Evolutionary conservation across 2,797 vertebrate genomes (phyloP), one percentile per base, ranked within the genome.

Genomic region (Myotis pilosus): DNA sequence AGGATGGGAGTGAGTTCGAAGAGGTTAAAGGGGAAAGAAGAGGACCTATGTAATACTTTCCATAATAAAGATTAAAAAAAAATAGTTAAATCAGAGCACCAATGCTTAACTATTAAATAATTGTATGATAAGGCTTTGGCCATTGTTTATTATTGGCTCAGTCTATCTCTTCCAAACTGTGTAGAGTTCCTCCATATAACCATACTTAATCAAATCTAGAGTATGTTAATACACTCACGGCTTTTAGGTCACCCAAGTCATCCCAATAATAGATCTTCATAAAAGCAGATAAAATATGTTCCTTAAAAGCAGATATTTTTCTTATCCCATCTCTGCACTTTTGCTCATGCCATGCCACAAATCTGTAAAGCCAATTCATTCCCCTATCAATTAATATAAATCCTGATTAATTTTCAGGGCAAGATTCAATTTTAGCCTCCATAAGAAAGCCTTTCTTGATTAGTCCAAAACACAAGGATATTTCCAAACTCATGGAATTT

Each of bases 341-440:
- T 94, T 90, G 49, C 17, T 88, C 30, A 72, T 94, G 33, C 38
- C 91, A 23, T 91, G 53, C 60, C 47, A 38, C 25, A 94, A 94
- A 92, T 80, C 85, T 92, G 60, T 25, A 92, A 92, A 81, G 19
- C 17, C 66, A 87, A 92, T 90, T 88, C 6, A 91, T 81, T 94
- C 20, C 72, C 38, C 23, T 92, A 47, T 81, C 60, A 88, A 11
- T 91, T 33, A 60, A 36, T 49, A 30, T 60, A 91, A 95, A 85
- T 81, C 20, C 17, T 88, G 60, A 60, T 33, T n/a, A 85, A 85
- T 92, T 47, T 92, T 95, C n/a, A 89, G 44, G 47, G 12, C n/a
- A 90, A 51, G 64, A 94, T 80, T 89, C 15, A 94, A 25, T 85
- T 94, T 95, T 69, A 64, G 9, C 8, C 83, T 91, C 57, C 2